Base-by-base conservation (phyloP, 2,888 invertebrate species). In the Drosophila paranaensis region DNA sequence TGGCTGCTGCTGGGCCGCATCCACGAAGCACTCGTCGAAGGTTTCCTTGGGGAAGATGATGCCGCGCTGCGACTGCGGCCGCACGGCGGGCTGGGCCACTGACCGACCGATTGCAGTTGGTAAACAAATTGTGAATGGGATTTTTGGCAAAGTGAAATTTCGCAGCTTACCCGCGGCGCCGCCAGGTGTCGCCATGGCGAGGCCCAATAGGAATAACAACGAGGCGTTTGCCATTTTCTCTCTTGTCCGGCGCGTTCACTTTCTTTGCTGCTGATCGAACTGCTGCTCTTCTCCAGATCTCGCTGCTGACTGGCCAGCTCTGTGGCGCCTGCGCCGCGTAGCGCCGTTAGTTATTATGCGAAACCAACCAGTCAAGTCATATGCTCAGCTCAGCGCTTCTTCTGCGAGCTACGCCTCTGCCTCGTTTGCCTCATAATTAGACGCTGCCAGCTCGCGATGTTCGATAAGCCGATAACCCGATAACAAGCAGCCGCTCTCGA, bases 11-110 rank as follows among this genome's bases (percentile, higher is more conserved):
- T 46, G 62, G 0, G 16, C 33, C 1, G 64, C 80, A 55, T 91
- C 91, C 33, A 79, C 10, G 27, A 71, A 83, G 62, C 91, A 91
- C 11, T 89, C 79, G 50, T 87, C 83, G 14, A 62, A 80, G 35
- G 77, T 77, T 25, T 90, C 85, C 50, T 64, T 72, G 3, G 91
- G 91, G 58, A 81, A 91, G 27, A 87, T 81, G 14, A 91, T 87
- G 42, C 82, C 77, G 9, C 81, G 74, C 57, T 77, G 81, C 1
- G 90, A 81, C 45, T 70, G 67, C 6, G 78, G 79, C 6, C 74
- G 72, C 6, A 88, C 73, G 9, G 88, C 77, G 3, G 86, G 80
- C 8, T 77, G 76, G 27, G 82, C 73, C 10, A 48, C 81, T 72
- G 27, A 20, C 20, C 20, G 20, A 20, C 1, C 11, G 9, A 33